Conservation (phyloP, 30 jellyfish, hydroid and myxozoan genomes). For the Chrysaora quinquecirrha region DNA sequence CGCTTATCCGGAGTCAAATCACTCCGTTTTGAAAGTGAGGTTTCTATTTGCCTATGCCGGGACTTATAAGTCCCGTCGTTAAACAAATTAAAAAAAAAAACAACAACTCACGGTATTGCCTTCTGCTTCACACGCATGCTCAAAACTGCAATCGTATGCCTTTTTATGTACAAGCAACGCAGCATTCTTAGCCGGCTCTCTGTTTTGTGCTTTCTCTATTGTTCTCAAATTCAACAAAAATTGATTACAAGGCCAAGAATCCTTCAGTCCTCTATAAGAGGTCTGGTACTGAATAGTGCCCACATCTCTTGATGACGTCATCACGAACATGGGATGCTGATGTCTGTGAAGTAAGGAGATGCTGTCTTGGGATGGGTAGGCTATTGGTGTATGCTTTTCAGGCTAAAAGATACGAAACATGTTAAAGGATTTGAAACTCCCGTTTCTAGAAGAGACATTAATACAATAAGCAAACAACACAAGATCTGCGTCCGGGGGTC, state of each 20-base stretch:
- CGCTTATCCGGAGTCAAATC: too few relatives aligned
- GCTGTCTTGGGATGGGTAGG: slow-evolving; percentile 86
- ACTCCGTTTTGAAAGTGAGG: too few relatives aligned
- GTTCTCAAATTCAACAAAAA: slow-evolving; percentile 82
- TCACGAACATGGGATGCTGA: slow-evolving; percentile 76
- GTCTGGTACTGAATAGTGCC: slow-evolving; percentile 11
- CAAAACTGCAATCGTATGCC: slow-evolving; percentile 85
- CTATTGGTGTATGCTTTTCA: slow-evolving; percentile 54
- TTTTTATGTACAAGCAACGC: slow-evolving; percentile 83
- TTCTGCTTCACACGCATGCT: slow-evolving; percentile 54
- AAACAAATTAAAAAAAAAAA: too few relatives aligned
- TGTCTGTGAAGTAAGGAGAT: slow-evolving; percentile 62
- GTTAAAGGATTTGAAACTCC: too few relatives aligned
- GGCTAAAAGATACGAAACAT: too few relatives aligned
- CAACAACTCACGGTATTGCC: slow-evolving; percentile 58
- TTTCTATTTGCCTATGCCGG: too few relatives aligned
- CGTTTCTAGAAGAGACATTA: too few relatives aligned
- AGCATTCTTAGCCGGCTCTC: slow-evolving; percentile 58
- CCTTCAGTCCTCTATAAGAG: slow-evolving; percentile 65
- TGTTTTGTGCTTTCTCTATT: slow-evolving; percentile 33
- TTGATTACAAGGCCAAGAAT: slow-evolving; percentile 88
- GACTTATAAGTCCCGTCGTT: too few relatives aligned
- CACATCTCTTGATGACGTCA: slow-evolving; percentile 43
- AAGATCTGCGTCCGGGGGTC: too few relatives aligned
- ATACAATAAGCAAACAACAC: too few relatives aligned